Base-by-base conservation (phyloP, 2,888 invertebrate genomes). In the Arge pagana region DNA sequence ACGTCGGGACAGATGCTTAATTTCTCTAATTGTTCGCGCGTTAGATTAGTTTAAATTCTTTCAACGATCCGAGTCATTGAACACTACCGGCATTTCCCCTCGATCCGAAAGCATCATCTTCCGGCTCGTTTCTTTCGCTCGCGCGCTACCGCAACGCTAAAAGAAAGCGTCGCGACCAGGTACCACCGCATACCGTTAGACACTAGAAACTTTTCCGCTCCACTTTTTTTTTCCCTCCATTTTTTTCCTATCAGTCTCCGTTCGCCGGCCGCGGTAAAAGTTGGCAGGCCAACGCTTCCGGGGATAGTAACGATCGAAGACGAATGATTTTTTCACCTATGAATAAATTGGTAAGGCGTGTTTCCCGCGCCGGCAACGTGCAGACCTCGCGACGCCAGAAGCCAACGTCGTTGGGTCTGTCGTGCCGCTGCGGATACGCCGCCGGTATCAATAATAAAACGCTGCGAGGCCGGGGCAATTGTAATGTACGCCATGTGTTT, bases 391-490 rank as follows among this genome's bases (percentile, higher is more conserved):
- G 48, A 36, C 48, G 48, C 48, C 48, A 26, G 16, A n/a, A n/a
- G n/a, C n/a, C 4, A 33, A 33, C 33, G 4, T 33, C 4, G n/a
- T n/a, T n/a, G n/a, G n/a, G n/a, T n/a, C n/a, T n/a, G n/a, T n/a
- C n/a, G n/a, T n/a, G n/a, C n/a, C n/a, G n/a, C n/a, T n/a, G n/a
- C n/a, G n/a, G n/a, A n/a, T n/a, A n/a, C n/a, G n/a, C n/a, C 16
- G 36, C 15, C 15, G 15, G 48, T 63, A 68, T 68, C 67, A 71
- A 71, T 69, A 71, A 72, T 71, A 67, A 68, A 59, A 68, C 57
- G 60, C 54, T 56, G 59, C 71, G 72, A 72, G 70, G 72, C 70
- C 72, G 64, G 68, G 69, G 59, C 70, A 72, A 72, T 72, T 69
- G 66, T 64, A 66, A 65, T 60, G 64, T 61, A 54, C 56, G 63